Base-by-base conservation (phyloP, 2,888 invertebrate species). In the Tachina fera region DNA sequence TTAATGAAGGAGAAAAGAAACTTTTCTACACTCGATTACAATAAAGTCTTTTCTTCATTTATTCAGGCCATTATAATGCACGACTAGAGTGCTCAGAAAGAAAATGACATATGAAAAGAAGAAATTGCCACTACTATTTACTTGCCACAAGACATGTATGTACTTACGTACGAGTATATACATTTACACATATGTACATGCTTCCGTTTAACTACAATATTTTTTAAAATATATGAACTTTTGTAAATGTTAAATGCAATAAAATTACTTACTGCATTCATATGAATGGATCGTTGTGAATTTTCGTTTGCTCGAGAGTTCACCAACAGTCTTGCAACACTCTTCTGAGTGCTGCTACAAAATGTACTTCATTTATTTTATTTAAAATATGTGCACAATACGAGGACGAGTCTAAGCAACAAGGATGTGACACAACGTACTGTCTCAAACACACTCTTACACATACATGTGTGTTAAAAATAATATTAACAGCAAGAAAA, bases 351-450 rank as follows among this genome's bases (percentile, higher is more conserved):
- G 51, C 2, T 51, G 51, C 19, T 39, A 72, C 65, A 65, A 83
- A 86, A 83, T 63, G 85, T 85, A 87, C 79, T 85, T 85, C 85
- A 87, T 85, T 87, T 83, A 87, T 87, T 87, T 83, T 58, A 71
- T 78, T 83, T 83, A 80, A 85, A 87, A 83, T 87, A 87, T 86
- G 45, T 79, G 45, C 16, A 79, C 70, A 49, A 22, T 80, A 74
- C 72, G 72, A 74, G 80, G 60, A 74, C 74, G 67, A 74, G 53
- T 61, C 51, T 60, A 60, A 78, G 14, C 61, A 82, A 81, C 87
- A 80, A 87, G 83, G 77, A 85, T 85, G 80, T 87, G 83, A 83
- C 87, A 84, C 76, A 84, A 79, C 72, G 61, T 75, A 53, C 75
- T 81, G 13, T 39, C 43, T 72, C 51, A n/a, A n/a, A 43, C 9